Evolutionary conservation across 2,888 invertebrate species (phyloP).

Genomic region (Cristatella mucedo): DNA sequence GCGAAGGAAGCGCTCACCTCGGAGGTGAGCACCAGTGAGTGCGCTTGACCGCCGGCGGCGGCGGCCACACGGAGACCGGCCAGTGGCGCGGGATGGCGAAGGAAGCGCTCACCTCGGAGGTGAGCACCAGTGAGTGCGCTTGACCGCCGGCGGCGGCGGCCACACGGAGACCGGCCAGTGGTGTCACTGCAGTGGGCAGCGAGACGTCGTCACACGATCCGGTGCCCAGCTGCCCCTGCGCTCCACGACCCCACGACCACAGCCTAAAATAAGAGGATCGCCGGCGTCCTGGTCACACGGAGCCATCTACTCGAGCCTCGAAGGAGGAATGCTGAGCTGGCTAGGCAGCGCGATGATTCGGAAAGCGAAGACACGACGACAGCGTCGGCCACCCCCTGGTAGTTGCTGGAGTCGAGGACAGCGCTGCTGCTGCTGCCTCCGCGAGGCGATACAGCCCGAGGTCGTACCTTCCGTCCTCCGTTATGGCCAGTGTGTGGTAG

Average conservation of each 20-base stretch:
- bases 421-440: no score
- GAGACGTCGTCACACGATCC: slow-evolving; percentile 57
- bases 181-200: slow-evolving; percentile 43
- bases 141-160: slow-evolving; percentile 57
- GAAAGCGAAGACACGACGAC: no score
- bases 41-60: slow-evolving; percentile 59
- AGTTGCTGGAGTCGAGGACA: no score
- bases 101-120: slow-evolving; percentile 42
- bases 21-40: slow-evolving; percentile 51
- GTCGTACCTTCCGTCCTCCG: slow-evolving; percentile 48
- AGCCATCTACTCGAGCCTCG: no score
- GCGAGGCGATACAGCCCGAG: background rate
- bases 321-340: no score
- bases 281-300: no score
- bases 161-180: slow-evolving; percentile 45
- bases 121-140: slow-evolving; percentile 56
- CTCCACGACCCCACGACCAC: slow-evolving; percentile 89
- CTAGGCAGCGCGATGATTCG: no score
- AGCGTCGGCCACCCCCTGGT: no score
- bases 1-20: slow-evolving; percentile 41
- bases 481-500: slow-evolving; percentile 71
- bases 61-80: slow-evolving; percentile 53
- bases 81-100: no score
- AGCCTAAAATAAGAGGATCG: slow-evolving; percentile 41
- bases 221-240: slow-evolving; percentile 81